Base-by-base conservation (phyloP, 2,113 vertebrate genomes). In the Nothoprocta pentlandii region DNA sequence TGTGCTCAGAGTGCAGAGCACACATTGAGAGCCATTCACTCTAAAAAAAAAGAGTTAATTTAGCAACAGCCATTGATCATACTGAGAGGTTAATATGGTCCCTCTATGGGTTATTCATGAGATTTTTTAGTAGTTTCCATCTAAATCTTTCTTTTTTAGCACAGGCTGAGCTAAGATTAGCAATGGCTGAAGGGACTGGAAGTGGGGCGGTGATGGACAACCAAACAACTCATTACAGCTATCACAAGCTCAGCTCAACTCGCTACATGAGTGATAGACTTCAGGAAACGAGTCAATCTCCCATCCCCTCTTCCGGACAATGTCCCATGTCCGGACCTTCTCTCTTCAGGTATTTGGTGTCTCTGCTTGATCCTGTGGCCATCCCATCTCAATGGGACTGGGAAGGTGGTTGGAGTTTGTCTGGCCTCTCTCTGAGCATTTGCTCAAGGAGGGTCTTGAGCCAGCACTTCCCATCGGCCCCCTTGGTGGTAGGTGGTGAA, bases 201-300 rank as follows among this genome's bases (percentile, higher is more conserved):
- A n/a, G 22, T 6, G 21, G 22, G 2, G 12, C 34, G 16, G 7
- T 11, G 6, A 11, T 16, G 13, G 51, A 46, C 46, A 51, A 34
- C 22, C 22, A 53, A 32, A 44, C 30, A 56, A 49, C 17, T 23
- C 9, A 1, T 61, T 49, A n/a, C 3, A 12, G 66, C 44, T 66
- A 36, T 15, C 15, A 16, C 2, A 32, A 75, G 54, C 6, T 53
- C 66, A 8, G 5, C 16, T 49, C 12, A 44, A 44, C 32, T 39
- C 36, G 8, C 36, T 21, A 75, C 5, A 42, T n/a, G 42, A 36
- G 5, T 5, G 12, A 4, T 6, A 26, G 26, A 6, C 26, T 69
- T 21, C 17, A n/a, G 49, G 62, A 44, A 32, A 49, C 0, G 0
- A 79, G 21, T 6, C 7, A 30, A 23, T 4, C 26, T 49, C n/a